Percentiles rank a stretch among this genome's conserved stretches.
These are phyloP conservation scores for Avahi laniger DNA, from an alignment of 2,797 vertebrate genomes.

Conservation along the genomic window DNA sequence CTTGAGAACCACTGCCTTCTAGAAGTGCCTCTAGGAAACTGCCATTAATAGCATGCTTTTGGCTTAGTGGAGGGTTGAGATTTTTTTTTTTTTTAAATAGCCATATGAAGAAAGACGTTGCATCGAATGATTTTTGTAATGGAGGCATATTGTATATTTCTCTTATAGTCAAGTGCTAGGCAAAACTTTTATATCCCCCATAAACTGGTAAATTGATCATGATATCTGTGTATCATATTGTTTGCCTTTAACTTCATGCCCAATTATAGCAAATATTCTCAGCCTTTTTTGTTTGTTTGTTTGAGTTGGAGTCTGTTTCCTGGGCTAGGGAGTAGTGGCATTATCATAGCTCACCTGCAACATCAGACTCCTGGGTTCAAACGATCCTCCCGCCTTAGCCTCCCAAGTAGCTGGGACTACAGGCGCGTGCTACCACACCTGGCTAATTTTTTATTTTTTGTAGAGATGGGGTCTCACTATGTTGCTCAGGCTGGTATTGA, in stretches of 20 bases:
- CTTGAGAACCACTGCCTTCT: neutral
- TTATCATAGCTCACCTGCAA: neutral
- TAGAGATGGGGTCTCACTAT: neutral
- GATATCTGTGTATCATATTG: neutral
- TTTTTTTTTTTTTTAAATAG: neutral
- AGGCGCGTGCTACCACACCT: neutral
- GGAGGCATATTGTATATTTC: neutral
- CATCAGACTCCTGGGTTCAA: neutral
- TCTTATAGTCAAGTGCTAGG: neutral
- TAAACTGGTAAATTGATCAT: neutral
- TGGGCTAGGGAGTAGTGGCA: neutral
- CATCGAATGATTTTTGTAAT: conserved; percentile 26
- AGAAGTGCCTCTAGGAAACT: neutral
- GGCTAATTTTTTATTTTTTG: neutral
- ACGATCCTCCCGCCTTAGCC: neutral
- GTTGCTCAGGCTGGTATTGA: neutral
- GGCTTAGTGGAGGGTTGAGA: neutral
- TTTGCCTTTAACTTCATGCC: conserved; percentile 25
- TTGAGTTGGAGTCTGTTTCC: neutral
- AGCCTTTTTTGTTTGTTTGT: neutral
- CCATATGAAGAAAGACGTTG: neutral
- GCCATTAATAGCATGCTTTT: neutral
- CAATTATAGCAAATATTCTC: conserved; percentile 14
- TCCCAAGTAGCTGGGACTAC: neutral
- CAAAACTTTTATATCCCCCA: neutral